Conservation (phyloP, 2,113 vertebrate genomes). For the Beaufortia kweichowensis region DNA sequence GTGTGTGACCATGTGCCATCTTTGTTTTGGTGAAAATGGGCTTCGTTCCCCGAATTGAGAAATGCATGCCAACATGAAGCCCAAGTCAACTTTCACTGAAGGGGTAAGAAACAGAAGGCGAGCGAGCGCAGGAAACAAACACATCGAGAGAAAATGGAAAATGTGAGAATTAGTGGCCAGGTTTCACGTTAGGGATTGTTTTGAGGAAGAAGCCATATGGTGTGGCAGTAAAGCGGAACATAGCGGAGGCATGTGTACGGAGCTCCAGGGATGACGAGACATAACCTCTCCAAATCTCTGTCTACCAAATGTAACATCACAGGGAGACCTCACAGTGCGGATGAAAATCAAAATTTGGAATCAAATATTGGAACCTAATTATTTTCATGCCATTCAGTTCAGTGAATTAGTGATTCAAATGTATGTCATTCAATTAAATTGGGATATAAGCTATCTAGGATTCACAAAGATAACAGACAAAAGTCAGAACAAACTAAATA, state of each 20-base stretch:
- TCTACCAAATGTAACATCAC: background rate
- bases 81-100: conserved; percentile 8
- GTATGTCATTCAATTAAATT: too few species aligned
- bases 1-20: conserved; percentile 24
- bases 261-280: conserved; percentile 19
- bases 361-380: too few species aligned
- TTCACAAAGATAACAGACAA: too few species aligned
- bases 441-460: too few species aligned
- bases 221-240: conserved; percentile 18
- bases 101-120: conserved; percentile 3
- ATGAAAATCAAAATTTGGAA: too few species aligned
- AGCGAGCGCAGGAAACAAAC: background rate
- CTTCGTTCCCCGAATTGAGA: conserved; percentile 6
- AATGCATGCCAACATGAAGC: background rate
- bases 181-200: conserved; percentile 19
- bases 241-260: background rate
- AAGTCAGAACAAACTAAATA: too few species aligned
- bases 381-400: too few species aligned
- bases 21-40: conserved; percentile 18
- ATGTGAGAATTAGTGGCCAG: conserved; percentile 12
- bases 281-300: background rate
- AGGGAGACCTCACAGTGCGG: too few species aligned
- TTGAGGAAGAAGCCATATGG: conserved; percentile 46
- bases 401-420: too few species aligned
- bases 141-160: background rate